Percentiles rank a stretch among this genome's conserved stretches.
These are phyloP conservation scores for Hippocampus abdominalis DNA, from an alignment of 2,113 vertebrate genomes.

Conservation along the genomic window DNA sequence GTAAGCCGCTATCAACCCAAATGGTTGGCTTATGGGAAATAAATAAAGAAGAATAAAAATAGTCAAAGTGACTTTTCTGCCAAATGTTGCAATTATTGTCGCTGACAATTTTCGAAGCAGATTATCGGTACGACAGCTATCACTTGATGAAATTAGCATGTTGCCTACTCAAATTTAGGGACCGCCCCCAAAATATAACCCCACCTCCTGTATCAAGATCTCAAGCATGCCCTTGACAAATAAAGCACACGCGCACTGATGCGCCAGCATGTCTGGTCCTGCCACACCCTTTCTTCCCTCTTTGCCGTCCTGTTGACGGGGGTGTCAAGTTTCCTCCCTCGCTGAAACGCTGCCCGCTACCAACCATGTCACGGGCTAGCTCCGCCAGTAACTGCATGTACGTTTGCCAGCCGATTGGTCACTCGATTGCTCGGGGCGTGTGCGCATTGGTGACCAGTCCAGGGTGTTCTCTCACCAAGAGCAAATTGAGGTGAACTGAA, in stretches of 20 bases:
- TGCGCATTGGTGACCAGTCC: no score
- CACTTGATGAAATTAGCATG: slow-evolving; percentile 1
- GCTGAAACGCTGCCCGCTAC: slow-evolving; percentile 60
- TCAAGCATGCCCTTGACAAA: slow-evolving; percentile 23
- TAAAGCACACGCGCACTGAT: slow-evolving; percentile 19
- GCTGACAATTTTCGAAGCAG: no score
- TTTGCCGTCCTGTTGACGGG: slow-evolving; percentile 44
- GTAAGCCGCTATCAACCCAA: no score
- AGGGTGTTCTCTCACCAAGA: no score
- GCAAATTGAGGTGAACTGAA: no score
- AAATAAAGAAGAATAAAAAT: no score
- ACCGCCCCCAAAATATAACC: not conserved
- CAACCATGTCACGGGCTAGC: slow-evolving; percentile 58
- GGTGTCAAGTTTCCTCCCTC: slow-evolving; percentile 62
- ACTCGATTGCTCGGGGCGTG: slow-evolving; percentile 26
- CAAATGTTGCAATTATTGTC: no score
- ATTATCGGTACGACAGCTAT: no score
- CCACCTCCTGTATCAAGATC: slow-evolving; percentile 21
- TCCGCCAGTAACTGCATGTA: slow-evolving; percentile 51
- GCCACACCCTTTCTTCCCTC: slow-evolving; percentile 59
- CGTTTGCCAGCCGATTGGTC: slow-evolving; percentile 50
- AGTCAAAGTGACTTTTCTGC: no score
- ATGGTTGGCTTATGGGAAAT: no score
- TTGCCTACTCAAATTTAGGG: slow-evolving; percentile 1
- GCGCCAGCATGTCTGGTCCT: slow-evolving; percentile 56